A percentile compares a stretch with the other conserved stretches of the same genome.
phyloP scores from a whole-genome alignment of 1,140 invertebrate species.

The Charaxes varanes region DNA sequence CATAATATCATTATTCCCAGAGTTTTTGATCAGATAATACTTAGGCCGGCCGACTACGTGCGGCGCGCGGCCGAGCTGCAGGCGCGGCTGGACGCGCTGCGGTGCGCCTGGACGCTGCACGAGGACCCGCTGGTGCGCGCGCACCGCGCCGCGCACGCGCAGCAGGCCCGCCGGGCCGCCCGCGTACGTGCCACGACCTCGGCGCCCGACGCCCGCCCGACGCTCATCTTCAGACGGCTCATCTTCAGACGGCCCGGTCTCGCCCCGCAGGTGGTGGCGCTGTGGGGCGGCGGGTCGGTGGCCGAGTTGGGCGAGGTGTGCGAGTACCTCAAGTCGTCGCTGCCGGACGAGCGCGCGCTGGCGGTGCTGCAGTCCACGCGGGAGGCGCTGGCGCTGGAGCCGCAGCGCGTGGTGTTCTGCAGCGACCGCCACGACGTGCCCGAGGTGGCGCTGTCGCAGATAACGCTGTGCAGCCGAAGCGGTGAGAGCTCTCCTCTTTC shows the following conservation, averaged over 20 bases:
- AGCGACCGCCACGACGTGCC: conserved; percentile 43
- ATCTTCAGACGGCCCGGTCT: no score
- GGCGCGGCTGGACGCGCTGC: conserved; percentile 49
- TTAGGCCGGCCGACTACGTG: conserved; percentile 35
- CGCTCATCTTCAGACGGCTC: neutral
- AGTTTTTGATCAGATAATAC: no score
- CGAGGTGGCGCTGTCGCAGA: conserved; percentile 46
- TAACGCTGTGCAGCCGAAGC: conserved; percentile 48
- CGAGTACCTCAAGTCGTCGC: conserved; percentile 29
- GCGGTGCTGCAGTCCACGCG: conserved; percentile 46
- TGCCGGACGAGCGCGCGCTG: conserved; percentile 34
- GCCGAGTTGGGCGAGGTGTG: conserved; percentile 44
- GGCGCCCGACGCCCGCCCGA: no score
- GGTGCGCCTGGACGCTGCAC: conserved; percentile 58
- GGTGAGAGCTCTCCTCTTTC: conserved; percentile 23
- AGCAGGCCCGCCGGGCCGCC: conserved; percentile 29
- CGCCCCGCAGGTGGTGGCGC: conserved; percentile 50
- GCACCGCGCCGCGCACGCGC: conserved; percentile 45
- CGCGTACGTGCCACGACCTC: no score
- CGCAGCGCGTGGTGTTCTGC: conserved; percentile 48
- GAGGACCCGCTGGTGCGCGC: conserved; percentile 56
- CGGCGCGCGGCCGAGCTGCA: no score
- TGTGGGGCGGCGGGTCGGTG: conserved; percentile 53
- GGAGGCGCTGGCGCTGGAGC: conserved; percentile 44
- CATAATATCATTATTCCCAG: no score